These are phyloP conservation scores for Tupaia chinensis DNA, from an alignment of 2,113 vertebrate genomes.

Conservation along the genomic window DNA sequence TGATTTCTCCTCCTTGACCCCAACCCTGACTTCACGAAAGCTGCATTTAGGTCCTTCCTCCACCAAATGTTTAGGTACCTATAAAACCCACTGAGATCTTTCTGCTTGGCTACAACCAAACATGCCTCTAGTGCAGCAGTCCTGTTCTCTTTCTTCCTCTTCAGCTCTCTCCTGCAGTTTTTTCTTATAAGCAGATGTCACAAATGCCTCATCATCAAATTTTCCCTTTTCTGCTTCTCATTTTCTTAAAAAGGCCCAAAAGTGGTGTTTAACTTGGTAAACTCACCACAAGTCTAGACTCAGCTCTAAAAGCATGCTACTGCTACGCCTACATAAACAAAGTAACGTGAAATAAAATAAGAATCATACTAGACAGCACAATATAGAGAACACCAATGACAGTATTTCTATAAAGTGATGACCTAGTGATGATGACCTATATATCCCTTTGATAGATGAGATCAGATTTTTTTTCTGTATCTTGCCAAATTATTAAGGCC, in stretches of 20 bases:
- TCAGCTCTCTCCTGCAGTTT: no score
- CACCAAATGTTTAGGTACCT: no score
- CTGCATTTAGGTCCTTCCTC: no score
- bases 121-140: no score
- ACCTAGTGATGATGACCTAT: not conserved
- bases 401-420: not conserved
- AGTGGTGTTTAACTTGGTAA: constrained; percentile 3
- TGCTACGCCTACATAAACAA: not conserved
- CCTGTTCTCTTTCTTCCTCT: no score
- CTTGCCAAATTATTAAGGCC: constrained; percentile 14
- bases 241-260: not conserved
- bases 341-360: not conserved
- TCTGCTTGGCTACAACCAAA: no score
- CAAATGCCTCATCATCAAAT: no score
- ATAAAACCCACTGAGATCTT: no score
- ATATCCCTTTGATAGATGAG: not conserved
- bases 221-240: no score
- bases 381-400: not conserved
- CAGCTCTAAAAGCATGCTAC: not conserved
- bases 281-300: not conserved
- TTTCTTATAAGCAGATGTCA: no score
- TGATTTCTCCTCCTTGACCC: no score
- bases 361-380: not conserved
- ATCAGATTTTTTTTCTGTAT: not conserved
- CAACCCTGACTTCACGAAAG: no score